Conservation (phyloP, 2,888 invertebrate genomes). For the Acholoe squamosa region DNA sequence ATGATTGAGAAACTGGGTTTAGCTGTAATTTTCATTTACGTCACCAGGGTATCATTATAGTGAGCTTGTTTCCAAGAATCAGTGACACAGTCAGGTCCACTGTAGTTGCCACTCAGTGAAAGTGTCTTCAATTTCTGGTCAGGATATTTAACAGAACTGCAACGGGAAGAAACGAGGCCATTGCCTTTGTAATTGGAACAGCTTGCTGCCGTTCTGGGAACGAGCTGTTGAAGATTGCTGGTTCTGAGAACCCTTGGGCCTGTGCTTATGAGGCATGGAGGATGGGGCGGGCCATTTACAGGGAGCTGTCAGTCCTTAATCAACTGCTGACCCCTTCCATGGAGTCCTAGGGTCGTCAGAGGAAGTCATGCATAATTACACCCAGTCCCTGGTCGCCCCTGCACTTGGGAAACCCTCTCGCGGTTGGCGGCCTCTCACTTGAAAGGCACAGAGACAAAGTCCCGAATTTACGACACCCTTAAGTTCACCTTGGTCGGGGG, state of each 20-base stretch:
- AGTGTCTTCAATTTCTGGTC: background rate
- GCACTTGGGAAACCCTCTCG: background rate
- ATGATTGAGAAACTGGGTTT: too few relatives aligned
- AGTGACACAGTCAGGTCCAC: background rate
- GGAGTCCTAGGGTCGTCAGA: background rate
- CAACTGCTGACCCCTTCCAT: background rate
- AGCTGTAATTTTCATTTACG: too few relatives aligned
- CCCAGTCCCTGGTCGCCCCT: background rate
- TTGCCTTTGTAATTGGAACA: background rate
- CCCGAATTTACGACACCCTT: slow-evolving; percentile 46
- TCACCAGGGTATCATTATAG: too few relatives aligned
- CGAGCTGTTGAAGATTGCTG: background rate
- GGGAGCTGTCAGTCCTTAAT: background rate
- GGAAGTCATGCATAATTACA: slow-evolving; percentile 42
- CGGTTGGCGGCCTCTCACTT: background rate
- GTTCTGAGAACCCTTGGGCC: background rate
- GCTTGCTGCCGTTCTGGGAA: background rate
- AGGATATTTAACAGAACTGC: background rate
- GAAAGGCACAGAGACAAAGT: slow-evolving; percentile 40
- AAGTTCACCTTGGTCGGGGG: slow-evolving; percentile 34
- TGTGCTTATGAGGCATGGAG: background rate
- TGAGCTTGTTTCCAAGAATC: too few relatives aligned
- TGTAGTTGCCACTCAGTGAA: background rate
- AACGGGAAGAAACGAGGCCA: slow-evolving; percentile 15
- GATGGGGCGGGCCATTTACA: background rate